A percentile compares a stretch with the other conserved stretches of the same genome.
Conservation (phyloP, 2,888 invertebrate species). For the Tetragonula carbonaria region DNA sequence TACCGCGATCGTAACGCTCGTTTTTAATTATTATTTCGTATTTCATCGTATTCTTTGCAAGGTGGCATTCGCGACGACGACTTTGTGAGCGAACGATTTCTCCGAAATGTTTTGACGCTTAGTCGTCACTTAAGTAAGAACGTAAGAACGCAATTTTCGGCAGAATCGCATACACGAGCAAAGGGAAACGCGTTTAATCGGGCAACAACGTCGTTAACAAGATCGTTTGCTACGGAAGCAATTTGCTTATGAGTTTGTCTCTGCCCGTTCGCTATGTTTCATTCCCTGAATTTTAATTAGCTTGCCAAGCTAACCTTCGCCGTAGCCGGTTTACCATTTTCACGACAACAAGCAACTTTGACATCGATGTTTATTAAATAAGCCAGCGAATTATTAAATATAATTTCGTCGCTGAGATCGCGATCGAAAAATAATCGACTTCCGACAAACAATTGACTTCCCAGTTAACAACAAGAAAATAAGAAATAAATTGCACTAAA, state of each 20-base stretch:
- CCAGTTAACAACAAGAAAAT: background rate
- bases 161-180: background rate
- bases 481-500: background rate
- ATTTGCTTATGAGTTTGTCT: slow-evolving; percentile 34
- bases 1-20: no score
- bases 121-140: background rate
- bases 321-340: background rate
- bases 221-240: slow-evolving; percentile 12
- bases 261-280: slow-evolving; percentile 17
- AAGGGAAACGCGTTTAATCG: background rate
- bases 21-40: no score
- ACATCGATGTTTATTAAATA: background rate
- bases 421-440: background rate
- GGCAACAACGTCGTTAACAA: slow-evolving; percentile 23
- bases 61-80: no score
- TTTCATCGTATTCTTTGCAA: no score
- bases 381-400: background rate
- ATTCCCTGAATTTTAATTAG: slow-evolving; percentile 29
- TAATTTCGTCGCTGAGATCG: background rate
- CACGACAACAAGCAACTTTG: background rate
- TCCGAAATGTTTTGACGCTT: background rate
- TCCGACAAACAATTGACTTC: background rate
- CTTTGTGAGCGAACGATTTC: no score
- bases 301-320: no score
- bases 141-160: background rate